phyloP scores from a whole-genome alignment of 2,113 vertebrate species.

The Peromyscus polionotus region DNA sequence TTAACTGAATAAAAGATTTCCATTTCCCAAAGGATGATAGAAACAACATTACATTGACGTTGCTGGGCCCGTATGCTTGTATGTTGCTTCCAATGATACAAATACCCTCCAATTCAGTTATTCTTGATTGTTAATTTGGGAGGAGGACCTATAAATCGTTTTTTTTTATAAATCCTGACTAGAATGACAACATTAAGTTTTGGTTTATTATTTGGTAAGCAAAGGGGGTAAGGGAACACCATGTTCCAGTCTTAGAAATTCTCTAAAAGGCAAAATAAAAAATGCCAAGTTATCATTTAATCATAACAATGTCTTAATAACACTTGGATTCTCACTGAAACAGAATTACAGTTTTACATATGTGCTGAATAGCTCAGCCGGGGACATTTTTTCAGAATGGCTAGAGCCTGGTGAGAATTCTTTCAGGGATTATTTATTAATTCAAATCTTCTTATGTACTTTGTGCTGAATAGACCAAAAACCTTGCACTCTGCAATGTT shows the following conservation, averaged over 20 bases:
- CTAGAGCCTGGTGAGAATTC: constrained; percentile 68
- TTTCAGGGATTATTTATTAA: constrained; percentile 70
- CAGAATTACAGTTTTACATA: constrained; percentile 3
- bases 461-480: constrained; percentile 45
- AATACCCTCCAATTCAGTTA: constrained; percentile 9
- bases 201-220: background rate
- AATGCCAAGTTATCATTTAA: constrained; percentile 62
- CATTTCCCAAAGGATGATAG: background rate
- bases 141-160: background rate
- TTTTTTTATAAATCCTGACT: background rate
- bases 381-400: constrained; percentile 48
- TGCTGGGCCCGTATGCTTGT: background rate
- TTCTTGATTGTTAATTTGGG: background rate
- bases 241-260: constrained; percentile 37
- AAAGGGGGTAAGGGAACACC: background rate
- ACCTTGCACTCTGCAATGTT: constrained; percentile 35
- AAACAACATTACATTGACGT: constrained; percentile 10
- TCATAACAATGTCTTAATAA: constrained; percentile 34
- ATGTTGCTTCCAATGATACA: constrained; percentile 43
- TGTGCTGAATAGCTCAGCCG: constrained; percentile 35
- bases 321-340: constrained; percentile 42
- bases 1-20: constrained; percentile 65
- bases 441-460: constrained; percentile 55
- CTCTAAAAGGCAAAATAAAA: constrained; percentile 44
- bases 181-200: background rate